These are phyloP conservation scores for Cathartes aura DNA, from an alignment of 2,113 vertebrate genomes.

Conservation along the genomic window DNA sequence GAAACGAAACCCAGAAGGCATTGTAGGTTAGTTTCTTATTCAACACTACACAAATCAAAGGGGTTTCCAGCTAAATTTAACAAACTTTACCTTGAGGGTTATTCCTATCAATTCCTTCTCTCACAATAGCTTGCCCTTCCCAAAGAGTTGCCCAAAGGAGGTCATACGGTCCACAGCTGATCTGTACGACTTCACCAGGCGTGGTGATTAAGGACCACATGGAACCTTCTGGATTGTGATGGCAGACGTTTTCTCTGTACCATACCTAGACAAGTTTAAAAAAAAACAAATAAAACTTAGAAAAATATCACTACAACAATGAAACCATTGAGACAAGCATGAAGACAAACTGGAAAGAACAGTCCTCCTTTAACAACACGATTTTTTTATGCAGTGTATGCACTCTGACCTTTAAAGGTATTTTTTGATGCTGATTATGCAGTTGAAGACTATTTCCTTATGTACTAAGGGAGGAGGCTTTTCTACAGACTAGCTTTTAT, in stretches of 20 bases:
- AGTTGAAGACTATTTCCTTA: slow-evolving; percentile 20
- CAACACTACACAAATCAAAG: background rate
- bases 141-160: slow-evolving; percentile 95
- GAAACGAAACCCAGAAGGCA: background rate
- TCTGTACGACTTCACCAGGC: slow-evolving; percentile 93
- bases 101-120: slow-evolving; percentile 90
- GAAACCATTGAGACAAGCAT: background rate
- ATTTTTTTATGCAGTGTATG: background rate
- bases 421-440: background rate
- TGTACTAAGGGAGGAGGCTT: slow-evolving; percentile 45
- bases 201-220: slow-evolving; percentile 84
- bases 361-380: background rate
- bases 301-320: background rate
- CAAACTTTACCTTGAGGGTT: slow-evolving; percentile 85
- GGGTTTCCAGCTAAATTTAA: background rate
- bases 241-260: slow-evolving; percentile 90
- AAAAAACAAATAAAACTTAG: background rate
- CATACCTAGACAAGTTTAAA: slow-evolving; percentile 82
- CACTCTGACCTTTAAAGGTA: slow-evolving; percentile 23
- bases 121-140: slow-evolving; percentile 94
- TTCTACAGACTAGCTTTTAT: slow-evolving; percentile 22
- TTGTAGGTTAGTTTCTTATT: background rate
- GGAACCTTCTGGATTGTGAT: slow-evolving; percentile 91
- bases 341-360: background rate
- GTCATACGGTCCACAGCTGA: slow-evolving; percentile 92